Base-by-base conservation (phyloP, 2,888 invertebrate species). In the Oxyteleia sp. region DNA sequence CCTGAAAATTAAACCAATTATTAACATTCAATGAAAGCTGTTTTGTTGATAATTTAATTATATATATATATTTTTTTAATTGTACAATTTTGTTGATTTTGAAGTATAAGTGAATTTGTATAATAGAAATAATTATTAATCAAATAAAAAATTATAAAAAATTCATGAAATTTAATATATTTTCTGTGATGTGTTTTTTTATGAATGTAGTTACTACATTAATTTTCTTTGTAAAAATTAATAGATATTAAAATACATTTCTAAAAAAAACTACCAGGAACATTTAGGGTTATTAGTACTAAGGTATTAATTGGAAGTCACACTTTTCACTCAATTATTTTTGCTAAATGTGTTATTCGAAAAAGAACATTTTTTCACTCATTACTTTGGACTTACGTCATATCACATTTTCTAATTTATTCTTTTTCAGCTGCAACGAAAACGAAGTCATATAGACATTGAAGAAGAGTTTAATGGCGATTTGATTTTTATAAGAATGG, bases 391-490 rank as follows among this genome's bases (percentile, higher is more conserved):
- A 69, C 69, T 71, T 59, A 57, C 69, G 20, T n/a, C 13, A 13
- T 26, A 29, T 61, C 13, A 61, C 41, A 7, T 29, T 15, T 5
- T 13, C 4, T 41, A 61, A 26, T 72, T 41, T 71, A 72, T 18
- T 61, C 61, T 61, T 13, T 61, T 72, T 72, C 61, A 72, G 72
- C 72, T 72, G 72, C 18, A 72, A 72, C 23, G 51, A 63, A 72
- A 61, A 61, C n/a, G n/a, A 20, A 43, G 11, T 38, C n/a, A 72
- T 72, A 61, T 43, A 18, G 15, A 41, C 13, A 61, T 43, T 29
- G 15, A 41, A 2, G 13, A 47, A 16, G 16, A 32, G 45, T 15
- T 35, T 38, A 16, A 20, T 57, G 10, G 18, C 5, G 13, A n/a
- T 15, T n/a, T 13, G 13, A 13, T 45, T 45, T 23, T 23, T 2